These are phyloP conservation scores for Bugulina stolonifera DNA, from an alignment of 2,888 invertebrate genomes.

Conservation along the genomic window DNA sequence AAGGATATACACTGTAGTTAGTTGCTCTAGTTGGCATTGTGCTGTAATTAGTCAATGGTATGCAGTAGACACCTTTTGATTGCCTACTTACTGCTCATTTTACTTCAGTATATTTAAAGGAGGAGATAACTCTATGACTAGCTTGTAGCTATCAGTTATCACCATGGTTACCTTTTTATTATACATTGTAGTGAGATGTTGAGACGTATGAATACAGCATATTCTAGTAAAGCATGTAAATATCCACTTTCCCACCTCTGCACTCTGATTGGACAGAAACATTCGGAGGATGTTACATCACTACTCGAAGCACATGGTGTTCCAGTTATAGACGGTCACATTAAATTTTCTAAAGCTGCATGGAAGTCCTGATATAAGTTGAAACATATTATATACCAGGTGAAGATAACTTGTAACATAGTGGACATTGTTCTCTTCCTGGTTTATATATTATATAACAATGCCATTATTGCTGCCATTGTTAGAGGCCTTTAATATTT, in stretches of 20 bases:
- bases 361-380: not conserved
- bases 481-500: no score
- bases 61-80: not conserved
- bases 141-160: not conserved
- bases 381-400: no score
- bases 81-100: not conserved
- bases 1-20: no score
- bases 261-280: not conserved
- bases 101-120: not conserved
- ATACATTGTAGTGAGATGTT: not conserved
- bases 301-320: not conserved
- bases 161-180: not conserved
- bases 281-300: not conserved
- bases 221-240: constrained; percentile 20
- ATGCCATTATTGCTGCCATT: no score
- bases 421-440: no score
- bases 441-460: no score
- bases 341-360: not conserved
- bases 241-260: not conserved
- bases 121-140: not conserved
- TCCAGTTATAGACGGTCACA: not conserved
- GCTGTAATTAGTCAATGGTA: no score
- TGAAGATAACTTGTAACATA: no score
- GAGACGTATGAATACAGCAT: constrained; percentile 12
- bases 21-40: no score